These are phyloP conservation scores for Cotesia typhae DNA, from an alignment of 1,140 invertebrate genomes.

Conservation along the genomic window DNA sequence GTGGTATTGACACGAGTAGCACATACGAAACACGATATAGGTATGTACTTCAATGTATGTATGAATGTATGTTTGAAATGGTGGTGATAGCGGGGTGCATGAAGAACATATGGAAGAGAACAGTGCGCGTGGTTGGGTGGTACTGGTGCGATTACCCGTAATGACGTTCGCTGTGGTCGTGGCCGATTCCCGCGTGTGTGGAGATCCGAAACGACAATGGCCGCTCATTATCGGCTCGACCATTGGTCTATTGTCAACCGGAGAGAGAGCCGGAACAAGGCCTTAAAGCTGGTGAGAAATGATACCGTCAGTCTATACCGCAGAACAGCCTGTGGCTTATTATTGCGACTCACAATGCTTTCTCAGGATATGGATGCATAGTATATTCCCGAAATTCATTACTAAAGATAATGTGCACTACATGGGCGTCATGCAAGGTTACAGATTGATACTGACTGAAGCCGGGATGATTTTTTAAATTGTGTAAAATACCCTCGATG, in stretches of 20 bases:
- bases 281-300: conserved; percentile 56
- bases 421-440: not conserved
- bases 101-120: conserved; percentile 1
- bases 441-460: no score
- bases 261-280: conserved; percentile 59
- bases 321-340: not conserved
- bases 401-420: not conserved
- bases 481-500: no score
- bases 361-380: not conserved
- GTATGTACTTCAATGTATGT: conserved; percentile 7
- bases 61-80: not conserved
- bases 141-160: conserved; percentile 61
- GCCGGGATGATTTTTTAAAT: no score
- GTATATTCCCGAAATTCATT: not conserved
- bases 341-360: not conserved
- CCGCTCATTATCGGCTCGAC: conserved; percentile 61
- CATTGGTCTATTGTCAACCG: conserved; percentile 62
- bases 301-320: conserved; percentile 45
- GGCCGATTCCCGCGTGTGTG: conserved; percentile 43
- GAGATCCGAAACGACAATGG: conserved; percentile 57
- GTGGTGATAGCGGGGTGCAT: no score
- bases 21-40: not conserved
- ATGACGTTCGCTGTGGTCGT: conserved; percentile 49
- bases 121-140: conserved; percentile 41
- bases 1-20: conserved; percentile 1